Evolutionary conservation across 35 echinoderm and acorn worm species (phyloP).

Genomic region (Antedon bifida): DNA sequence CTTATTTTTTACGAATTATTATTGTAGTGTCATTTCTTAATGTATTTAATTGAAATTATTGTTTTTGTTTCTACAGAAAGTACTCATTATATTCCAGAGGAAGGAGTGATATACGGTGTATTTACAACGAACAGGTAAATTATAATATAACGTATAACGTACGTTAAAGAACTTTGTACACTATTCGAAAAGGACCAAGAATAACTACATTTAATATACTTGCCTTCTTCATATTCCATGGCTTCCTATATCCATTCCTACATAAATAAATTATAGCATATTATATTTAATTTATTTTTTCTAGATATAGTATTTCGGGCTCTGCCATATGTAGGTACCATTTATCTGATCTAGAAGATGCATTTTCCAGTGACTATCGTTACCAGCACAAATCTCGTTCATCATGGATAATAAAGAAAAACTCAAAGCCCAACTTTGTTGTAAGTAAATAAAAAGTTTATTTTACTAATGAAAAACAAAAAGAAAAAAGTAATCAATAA

Average conservation of each 20-base stretch:
- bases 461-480: neutral
- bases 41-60: neutral
- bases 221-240: no score
- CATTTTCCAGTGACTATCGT: constrained; percentile 68
- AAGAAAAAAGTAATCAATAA: no score
- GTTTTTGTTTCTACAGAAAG: neutral
- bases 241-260: no score
- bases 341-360: constrained; percentile 41
- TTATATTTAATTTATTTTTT: neutral
- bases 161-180: no score
- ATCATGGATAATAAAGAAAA: constrained; percentile 48
- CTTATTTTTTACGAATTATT: no score
- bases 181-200: no score
- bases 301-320: constrained; percentile 57
- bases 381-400: constrained; percentile 71
- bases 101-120: neutral
- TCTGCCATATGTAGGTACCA: constrained; percentile 67
- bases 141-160: no score
- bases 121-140: neutral
- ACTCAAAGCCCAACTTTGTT: constrained; percentile 65
- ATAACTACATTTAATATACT: no score
- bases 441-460: constrained; percentile 3
- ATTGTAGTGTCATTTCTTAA: no score
- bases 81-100: neutral
- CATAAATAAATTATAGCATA: no score